Evolutionary conservation across 2,113 vertebrate species (phyloP), one percentile per base, ranked within the genome.

Genomic region (Tauraco erythrolophus): DNA sequence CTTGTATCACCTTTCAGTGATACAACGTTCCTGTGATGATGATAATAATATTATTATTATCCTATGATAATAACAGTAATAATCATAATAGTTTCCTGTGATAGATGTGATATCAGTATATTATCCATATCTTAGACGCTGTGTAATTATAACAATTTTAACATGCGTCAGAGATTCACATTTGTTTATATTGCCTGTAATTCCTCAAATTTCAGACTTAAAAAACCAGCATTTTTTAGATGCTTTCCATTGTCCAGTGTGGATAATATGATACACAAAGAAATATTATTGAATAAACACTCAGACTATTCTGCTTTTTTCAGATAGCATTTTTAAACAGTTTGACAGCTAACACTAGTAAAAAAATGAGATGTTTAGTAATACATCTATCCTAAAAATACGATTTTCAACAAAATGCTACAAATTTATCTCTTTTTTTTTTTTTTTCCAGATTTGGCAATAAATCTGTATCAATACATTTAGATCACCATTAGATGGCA

Each of bases 321-420:
- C 74, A 84, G 78, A 7, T 92, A 46, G 45, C 78, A 92, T 95
- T 97, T 89, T 97, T 93, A 98, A 98, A 96, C 74, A 97, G 53
- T 94, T 95, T 96, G 84, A 93, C 90, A 94, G 88, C 35, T 45
- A 50, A 23, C 13, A 56, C 70, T 94, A 81, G 11, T 86, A 83
- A 79, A 95, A 96, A 83, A 76, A 33, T n/a, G 3, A 66, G 28
- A 10, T 46, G n/a, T 94, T 91, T 92, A 65, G 96, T 57, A 95
- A 85, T 77, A 80, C 25, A 81, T 19, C 17, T 41, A 62, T 78
- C 69, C 41, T 84, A 84, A 91, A 88, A 82, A 88, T 76, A 76
- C 15, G 45, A 33, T 57, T 93, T 45, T 69, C 51, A 86, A 35
- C 57, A 92, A 96, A 95, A 92, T 72, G 35, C 35, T 88, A 60